These are phyloP conservation scores for Hirtodrosophila histrioides DNA, from an alignment of 2,888 invertebrate genomes.

Conservation along the genomic window DNA sequence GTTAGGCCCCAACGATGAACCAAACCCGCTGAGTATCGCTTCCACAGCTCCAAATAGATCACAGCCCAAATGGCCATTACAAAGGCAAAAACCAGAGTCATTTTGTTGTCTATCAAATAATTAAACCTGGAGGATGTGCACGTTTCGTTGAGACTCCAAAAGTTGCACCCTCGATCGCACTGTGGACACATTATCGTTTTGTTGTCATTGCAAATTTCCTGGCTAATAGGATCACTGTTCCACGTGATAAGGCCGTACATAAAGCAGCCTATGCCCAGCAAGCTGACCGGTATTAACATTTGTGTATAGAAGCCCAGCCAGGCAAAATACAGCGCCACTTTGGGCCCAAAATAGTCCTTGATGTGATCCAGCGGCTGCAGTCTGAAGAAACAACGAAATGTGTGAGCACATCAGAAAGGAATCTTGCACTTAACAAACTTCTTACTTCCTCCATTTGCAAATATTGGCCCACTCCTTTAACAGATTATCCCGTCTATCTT, in stretches of 20 bases:
- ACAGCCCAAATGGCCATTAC: slow-evolving; percentile 94
- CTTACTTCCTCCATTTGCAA: slow-evolving; percentile 88
- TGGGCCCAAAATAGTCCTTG: slow-evolving; percentile 91
- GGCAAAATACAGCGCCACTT: slow-evolving; percentile 92
- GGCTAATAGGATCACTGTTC: slow-evolving; percentile 85
- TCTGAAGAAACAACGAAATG: slow-evolving; percentile 44
- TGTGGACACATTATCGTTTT: slow-evolving; percentile 91
- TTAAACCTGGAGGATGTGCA: slow-evolving; percentile 90
- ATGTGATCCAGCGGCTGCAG: slow-evolving; percentile 90
- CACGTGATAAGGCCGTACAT: slow-evolving; percentile 86
- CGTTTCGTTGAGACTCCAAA: slow-evolving; percentile 89
- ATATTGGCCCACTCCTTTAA: slow-evolving; percentile 90
- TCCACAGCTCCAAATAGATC: slow-evolving; percentile 93
- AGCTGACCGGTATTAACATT: slow-evolving; percentile 90
- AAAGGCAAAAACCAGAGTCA: slow-evolving; percentile 91
- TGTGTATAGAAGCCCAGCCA: slow-evolving; percentile 94
- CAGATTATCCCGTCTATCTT: slow-evolving; percentile 74
- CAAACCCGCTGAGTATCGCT: slow-evolving; percentile 90
- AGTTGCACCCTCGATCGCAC: slow-evolving; percentile 91
- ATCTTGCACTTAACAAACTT: background rate
- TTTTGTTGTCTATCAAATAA: slow-evolving; percentile 93
- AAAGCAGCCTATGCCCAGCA: slow-evolving; percentile 89
- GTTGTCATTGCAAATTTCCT: slow-evolving; percentile 86
- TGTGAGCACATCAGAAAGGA: background rate
- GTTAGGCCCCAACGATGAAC: slow-evolving; percentile 93